A percentile compares a stretch with the other conserved stretches of the same genome.
phyloP scores from a whole-genome alignment of 2,797 vertebrate genomes.

The Spea hammondii region DNA sequence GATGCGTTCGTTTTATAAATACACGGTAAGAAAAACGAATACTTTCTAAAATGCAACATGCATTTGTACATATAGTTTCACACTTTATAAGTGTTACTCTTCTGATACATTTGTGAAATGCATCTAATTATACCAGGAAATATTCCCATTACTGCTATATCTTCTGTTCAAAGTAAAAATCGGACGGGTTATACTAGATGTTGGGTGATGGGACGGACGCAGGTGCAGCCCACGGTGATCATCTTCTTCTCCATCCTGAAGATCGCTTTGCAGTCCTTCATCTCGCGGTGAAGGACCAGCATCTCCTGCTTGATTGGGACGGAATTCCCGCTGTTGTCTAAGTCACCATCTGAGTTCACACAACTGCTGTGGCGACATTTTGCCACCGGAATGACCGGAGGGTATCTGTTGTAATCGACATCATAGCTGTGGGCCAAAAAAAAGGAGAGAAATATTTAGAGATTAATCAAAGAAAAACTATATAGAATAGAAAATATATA shows the following conservation, averaged over 20 bases:
- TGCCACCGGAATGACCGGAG: conserved; percentile 60
- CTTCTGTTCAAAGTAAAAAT: background rate
- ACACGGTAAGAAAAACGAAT: background rate
- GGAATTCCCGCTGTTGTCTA: conserved; percentile 61
- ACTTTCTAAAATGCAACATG: conserved; percentile 1
- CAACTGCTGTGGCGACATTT: conserved; percentile 60
- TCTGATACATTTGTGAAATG: background rate
- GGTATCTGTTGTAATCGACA: conserved; percentile 62
- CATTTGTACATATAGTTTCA: conserved; percentile 4
- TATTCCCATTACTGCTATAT: no score
- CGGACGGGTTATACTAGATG: background rate
- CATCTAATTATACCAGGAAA: background rate
- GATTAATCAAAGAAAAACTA: background rate
- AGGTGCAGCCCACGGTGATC: conserved; percentile 7
- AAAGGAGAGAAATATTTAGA: background rate
- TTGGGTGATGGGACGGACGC: background rate
- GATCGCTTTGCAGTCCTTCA: conserved; percentile 3
- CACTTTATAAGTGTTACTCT: conserved; percentile 20
- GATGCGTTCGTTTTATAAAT: background rate
- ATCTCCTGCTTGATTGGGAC: conserved; percentile 66
- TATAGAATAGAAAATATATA: background rate
- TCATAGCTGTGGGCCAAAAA: conserved; percentile 55
- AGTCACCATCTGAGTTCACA: conserved; percentile 29
- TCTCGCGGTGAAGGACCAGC: conserved; percentile 63
- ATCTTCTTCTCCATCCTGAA: conserved; percentile 11